Evolutionary conservation across 2,113 vertebrate genomes (phyloP).

Genomic region (Pollachius pollachius): DNA sequence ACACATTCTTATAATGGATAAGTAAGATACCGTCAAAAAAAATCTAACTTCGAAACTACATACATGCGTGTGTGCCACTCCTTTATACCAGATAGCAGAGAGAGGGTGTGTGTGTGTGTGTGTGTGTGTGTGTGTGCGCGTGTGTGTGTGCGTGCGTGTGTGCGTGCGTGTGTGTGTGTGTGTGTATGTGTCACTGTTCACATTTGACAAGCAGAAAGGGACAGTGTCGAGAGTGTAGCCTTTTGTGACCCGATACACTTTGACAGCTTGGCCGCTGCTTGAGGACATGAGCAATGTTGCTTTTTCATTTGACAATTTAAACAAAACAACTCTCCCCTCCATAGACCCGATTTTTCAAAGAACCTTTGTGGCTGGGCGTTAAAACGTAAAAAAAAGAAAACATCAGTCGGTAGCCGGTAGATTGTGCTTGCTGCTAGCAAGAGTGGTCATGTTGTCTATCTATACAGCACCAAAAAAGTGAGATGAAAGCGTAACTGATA

Average conservation of each 20-base stretch:
- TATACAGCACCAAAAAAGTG: conserved; percentile 46
- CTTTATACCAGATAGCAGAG: no score
- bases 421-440: conserved; percentile 50
- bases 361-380: conserved; percentile 46
- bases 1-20: no score
- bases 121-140: neutral
- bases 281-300: conserved; percentile 65
- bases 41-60: no score
- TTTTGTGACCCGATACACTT: conserved; percentile 75
- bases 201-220: conserved; percentile 75
- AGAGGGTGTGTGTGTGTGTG: no score
- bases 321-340: conserved; percentile 50
- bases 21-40: no score
- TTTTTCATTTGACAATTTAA: conserved; percentile 67
- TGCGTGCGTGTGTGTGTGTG: conserved; percentile 28
- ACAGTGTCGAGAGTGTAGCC: conserved; percentile 72
- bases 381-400: conserved; percentile 35
- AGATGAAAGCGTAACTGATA: conserved; percentile 56
- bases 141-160: no score
- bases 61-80: no score
- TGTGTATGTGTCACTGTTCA: conserved; percentile 49
- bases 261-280: conserved; percentile 75
- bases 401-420: conserved; percentile 46
- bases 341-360: conserved; percentile 58
- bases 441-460: conserved; percentile 62